Percentiles rank a stretch among this genome's conserved stretches.
Conservation (phyloP, 2,888 invertebrate species). For the Lasioglossum malachurum region DNA sequence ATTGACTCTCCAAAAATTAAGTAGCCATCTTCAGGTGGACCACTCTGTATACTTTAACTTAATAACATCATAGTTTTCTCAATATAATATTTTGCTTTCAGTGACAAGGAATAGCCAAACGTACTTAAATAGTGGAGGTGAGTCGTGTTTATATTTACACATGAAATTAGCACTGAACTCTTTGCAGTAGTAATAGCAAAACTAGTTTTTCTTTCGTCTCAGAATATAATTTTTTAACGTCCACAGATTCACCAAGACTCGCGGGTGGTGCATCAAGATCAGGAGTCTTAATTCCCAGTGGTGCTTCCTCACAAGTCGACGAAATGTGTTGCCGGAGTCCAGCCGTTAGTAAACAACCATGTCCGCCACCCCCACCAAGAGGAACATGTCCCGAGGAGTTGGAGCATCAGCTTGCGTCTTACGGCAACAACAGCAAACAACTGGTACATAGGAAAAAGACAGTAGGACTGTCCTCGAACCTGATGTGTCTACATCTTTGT, state of each 20-base stretch:
- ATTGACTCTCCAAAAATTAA: background rate
- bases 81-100: conserved; percentile 13
- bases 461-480: background rate
- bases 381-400: conserved; percentile 85
- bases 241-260: conserved; percentile 68
- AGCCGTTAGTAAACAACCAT: conserved; percentile 55
- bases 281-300: conserved; percentile 49
- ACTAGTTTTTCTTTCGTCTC: background rate
- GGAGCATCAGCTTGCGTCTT: conserved; percentile 83
- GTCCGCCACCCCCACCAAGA: conserved; percentile 54
- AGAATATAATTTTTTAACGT: background rate
- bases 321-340: conserved; percentile 76
- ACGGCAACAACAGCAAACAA: conserved; percentile 84
- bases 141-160: background rate
- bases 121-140: conserved; percentile 39
- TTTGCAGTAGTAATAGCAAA: background rate
- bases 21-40: background rate
- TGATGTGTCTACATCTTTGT: background rate
- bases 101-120: conserved; percentile 24
- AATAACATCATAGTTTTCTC: background rate
- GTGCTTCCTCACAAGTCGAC: conserved; percentile 56
- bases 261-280: conserved; percentile 77
- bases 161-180: background rate
- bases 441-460: conserved; percentile 77
- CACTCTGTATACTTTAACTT: background rate